Conservation (phyloP, 2,797 vertebrate species). For the Acridotheres tristis region DNA sequence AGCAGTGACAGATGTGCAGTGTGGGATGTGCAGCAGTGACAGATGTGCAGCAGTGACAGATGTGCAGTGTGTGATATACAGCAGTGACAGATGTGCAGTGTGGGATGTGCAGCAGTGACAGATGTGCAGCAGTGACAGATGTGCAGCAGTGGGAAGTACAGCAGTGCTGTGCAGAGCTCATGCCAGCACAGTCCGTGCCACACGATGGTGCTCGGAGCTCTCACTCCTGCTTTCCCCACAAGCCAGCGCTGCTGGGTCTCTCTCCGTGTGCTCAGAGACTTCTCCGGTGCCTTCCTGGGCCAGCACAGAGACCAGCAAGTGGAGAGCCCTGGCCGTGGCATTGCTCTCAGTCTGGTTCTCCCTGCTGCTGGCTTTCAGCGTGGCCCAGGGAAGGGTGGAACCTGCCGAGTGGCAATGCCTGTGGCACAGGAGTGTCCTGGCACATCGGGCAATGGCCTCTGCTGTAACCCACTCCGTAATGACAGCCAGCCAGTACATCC, state of each 20-base stretch:
- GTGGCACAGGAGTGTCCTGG: fast-evolving
- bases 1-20: no score
- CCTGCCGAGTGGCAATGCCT: fast-evolving
- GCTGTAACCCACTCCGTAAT: fast-evolving
- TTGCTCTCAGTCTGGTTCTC: neutral
- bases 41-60: no score
- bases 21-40: no score
- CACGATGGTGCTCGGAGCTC: conserved; percentile 51
- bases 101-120: neutral
- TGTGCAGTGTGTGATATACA: no score
- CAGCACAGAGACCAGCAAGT: fast-evolving
- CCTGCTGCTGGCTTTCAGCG: fast-evolving
- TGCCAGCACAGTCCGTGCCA: neutral
- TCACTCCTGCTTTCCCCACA: neutral
- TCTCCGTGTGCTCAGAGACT: fast-evolving
- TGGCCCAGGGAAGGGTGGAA: neutral
- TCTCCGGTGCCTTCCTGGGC: fast-evolving
- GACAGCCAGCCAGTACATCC: neutral
- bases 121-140: neutral
- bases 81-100: neutral
- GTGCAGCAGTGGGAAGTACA: fast-evolving
- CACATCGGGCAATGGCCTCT: fast-evolving
- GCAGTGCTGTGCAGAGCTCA: neutral
- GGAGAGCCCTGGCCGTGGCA: fast-evolving
- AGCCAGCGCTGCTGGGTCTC: neutral